Base-by-base conservation (phyloP, 2,888 invertebrate species). In the Meta bourneti region DNA sequence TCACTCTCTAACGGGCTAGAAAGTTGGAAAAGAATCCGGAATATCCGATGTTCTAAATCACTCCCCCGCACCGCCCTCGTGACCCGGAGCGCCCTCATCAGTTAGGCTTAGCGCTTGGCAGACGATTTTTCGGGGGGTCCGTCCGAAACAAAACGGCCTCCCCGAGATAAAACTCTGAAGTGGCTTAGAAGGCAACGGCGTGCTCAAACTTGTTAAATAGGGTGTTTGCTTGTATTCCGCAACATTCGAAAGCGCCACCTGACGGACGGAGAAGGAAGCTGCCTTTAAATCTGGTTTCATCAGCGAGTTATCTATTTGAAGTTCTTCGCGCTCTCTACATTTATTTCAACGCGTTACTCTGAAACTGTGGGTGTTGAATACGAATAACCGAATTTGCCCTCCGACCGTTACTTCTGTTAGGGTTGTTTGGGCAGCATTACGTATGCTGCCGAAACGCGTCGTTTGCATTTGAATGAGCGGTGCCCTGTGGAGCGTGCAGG, bases 201-300 rank as follows among this genome's bases (percentile, higher is more conserved):
- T 91, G 91, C 78, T 81, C n/a, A 77, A 75, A 91, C 90, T 88
- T 91, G 91, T 88, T 91, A 91, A 91, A 87, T 91, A 91, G 87
- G 82, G 87, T 87, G 87, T 90, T 84, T 83, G 78, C 83, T 74
- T 81, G 82, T 82, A 74, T 69, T 81, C 52, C 52, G 61, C 5
- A 74, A 20, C 20, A 74, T 19, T 6, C 74, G 19, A 74, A 19
- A 9, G 74, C 34, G 20, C 19, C 74, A 19, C 74, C 74, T 19
- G 34, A 74, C 74, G 61, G 61, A 11, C 11, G 61, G 16, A 4
- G 8, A 11, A 61, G 13, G 61, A 61, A 61, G 13, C 11, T 61
- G 34, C 34, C 34, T 34, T 5, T 6, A 7, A 5, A 9, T 16
- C 61, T 8, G 61, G 61, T 61, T 61, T 16, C 34, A 34, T 4